phyloP scores from a whole-genome alignment of 2,888 invertebrate genomes.

The Linnaemya vulpina region DNA sequence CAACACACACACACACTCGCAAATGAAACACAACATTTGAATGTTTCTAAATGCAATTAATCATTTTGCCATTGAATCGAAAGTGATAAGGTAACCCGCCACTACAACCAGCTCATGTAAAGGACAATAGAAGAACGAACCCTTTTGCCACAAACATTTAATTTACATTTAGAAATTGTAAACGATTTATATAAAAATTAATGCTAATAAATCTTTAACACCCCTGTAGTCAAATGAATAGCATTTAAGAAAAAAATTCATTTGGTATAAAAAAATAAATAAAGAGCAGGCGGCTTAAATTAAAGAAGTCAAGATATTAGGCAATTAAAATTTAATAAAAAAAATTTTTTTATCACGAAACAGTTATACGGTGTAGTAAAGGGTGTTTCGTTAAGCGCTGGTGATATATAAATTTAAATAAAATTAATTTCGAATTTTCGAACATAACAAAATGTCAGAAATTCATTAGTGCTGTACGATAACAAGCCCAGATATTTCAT shows the following conservation, averaged over 20 bases:
- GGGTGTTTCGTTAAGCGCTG: too few species aligned
- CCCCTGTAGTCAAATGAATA: slow-evolving; percentile 36
- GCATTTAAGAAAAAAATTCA: too few species aligned
- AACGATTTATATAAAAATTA: slow-evolving; percentile 45
- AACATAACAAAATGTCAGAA: not conserved
- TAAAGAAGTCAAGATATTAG: slow-evolving; percentile 11
- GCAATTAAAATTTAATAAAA: not conserved
- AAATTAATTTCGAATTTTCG: not conserved
- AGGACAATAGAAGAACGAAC: slow-evolving; percentile 25
- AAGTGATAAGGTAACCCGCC: not conserved
- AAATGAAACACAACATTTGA: slow-evolving; percentile 22
- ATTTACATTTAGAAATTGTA: not conserved
- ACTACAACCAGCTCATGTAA: slow-evolving; percentile 11
- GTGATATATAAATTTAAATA: too few species aligned
- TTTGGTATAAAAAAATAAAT: not conserved
- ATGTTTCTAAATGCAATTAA: slow-evolving; percentile 57
- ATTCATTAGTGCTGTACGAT: not conserved
- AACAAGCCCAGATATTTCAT: too few species aligned
- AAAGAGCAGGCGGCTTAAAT: slow-evolving; percentile 50
- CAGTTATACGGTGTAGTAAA: too few species aligned
- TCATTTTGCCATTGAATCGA: slow-evolving; percentile 58
- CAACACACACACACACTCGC: slow-evolving; percentile 1
- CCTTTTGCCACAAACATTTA: slow-evolving; percentile 16
- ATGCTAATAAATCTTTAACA: slow-evolving; percentile 65
- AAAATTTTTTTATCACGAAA: not conserved